Evolutionary conservation across 2,113 vertebrate genomes (phyloP).

Genomic region (Hippocampus comes): DNA sequence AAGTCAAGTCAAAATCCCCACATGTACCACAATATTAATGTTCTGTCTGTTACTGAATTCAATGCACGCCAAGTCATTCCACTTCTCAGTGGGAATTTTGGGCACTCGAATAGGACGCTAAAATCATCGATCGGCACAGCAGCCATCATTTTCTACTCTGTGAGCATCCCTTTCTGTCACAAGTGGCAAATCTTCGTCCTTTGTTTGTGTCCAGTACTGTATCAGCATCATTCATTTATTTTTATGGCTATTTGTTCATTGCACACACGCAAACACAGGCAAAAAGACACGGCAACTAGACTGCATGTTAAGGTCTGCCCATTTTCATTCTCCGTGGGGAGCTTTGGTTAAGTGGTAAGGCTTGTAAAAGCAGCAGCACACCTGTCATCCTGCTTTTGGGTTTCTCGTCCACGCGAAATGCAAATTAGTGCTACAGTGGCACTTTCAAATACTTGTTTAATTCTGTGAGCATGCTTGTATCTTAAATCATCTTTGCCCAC

Average conservation of each 20-base stretch:
- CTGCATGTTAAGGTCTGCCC: conserved; percentile 13
- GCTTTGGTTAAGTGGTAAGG: conserved; percentile 7
- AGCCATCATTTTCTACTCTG: conserved; percentile 16
- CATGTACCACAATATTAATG: background rate
- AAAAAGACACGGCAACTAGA: background rate
- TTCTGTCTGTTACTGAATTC: background rate
- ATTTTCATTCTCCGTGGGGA: conserved; percentile 4
- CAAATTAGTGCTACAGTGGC: conserved; percentile 9
- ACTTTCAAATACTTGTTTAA: conserved; percentile 14
- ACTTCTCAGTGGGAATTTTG: conserved; percentile 17
- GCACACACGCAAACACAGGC: background rate
- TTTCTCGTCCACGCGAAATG: conserved; percentile 14
- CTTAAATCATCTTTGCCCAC: background rate
- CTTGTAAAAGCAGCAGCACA: conserved; percentile 18
- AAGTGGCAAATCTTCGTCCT: conserved; percentile 21
- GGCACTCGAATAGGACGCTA: conserved; percentile 12
- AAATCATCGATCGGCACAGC: conserved; percentile 20
- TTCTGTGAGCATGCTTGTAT: background rate
- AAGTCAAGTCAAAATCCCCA: too few species aligned
- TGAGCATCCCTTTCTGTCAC: conserved; percentile 28
- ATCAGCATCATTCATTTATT: conserved; percentile 13
- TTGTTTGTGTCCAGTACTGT: conserved; percentile 10
- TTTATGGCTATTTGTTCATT: conserved; percentile 13
- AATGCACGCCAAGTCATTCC: conserved; percentile 8
- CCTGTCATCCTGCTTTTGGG: conserved; percentile 18